Evolutionary conservation across 2,797 vertebrate genomes (phyloP).

Genomic region (Stomatorhinus walkeri): DNA sequence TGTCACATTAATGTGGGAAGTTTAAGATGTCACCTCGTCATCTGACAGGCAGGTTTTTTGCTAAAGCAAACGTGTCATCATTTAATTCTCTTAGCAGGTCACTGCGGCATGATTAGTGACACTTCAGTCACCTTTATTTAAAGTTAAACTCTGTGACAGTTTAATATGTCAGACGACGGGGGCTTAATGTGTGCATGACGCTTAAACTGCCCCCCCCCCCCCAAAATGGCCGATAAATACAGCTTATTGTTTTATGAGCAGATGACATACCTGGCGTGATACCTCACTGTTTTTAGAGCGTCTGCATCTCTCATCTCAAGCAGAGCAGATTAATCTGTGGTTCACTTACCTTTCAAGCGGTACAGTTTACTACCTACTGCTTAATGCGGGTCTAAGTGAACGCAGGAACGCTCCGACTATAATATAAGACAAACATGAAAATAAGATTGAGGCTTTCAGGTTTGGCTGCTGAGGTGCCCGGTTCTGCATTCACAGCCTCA

Average conservation of each 20-base stretch:
- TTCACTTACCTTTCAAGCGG: constrained; percentile 51
- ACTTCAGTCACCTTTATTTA: constrained; percentile 64
- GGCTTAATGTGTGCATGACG: constrained; percentile 53
- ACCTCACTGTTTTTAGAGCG: constrained; percentile 41
- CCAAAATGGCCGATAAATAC: constrained; percentile 63
- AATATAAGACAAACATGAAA: not conserved
- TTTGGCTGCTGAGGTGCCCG: not conserved
- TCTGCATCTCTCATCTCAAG: constrained; percentile 35
- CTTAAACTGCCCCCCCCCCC: constrained; percentile 47
- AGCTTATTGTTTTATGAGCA: constrained; percentile 62
- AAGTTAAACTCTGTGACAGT: constrained; percentile 66
- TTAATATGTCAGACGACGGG: constrained; percentile 63
- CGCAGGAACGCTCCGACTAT: not conserved
- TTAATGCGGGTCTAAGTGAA: not conserved
- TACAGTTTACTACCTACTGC: not conserved
- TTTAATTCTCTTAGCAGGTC: constrained; percentile 67
- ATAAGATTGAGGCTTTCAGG: not conserved
- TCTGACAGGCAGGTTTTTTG: constrained; percentile 67
- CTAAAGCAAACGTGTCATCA: constrained; percentile 65
- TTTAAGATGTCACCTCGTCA: constrained; percentile 61
- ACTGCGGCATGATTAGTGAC: constrained; percentile 59
- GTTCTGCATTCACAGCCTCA: not conserved
- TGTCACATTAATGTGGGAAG: constrained; percentile 61
- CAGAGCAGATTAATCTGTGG: constrained; percentile 42
- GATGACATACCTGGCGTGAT: constrained; percentile 45